Evolutionary conservation across 2,888 invertebrate species (phyloP), one percentile per base, ranked within the genome.

Genomic region (Lacanobia wlatinum): DNA sequence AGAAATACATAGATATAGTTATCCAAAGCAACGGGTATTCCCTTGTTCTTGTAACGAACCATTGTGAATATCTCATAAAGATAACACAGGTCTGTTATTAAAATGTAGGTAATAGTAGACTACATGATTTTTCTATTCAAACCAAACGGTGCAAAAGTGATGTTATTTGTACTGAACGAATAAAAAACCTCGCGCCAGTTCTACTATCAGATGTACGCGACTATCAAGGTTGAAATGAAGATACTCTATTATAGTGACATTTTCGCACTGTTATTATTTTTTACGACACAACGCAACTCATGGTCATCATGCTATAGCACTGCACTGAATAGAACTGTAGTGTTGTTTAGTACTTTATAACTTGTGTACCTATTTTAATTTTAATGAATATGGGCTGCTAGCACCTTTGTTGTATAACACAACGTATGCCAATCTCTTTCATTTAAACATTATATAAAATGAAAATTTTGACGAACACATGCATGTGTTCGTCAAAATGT

Each of bases 261-360:
- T 86, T 87, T 87, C 79, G 88, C 88, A 89, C 88, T 77, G 82
- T 88, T 87, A 87, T 87, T 85, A 83, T 79, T 76, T 85, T 84
- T 78, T 82, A 76, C 76, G 66, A 78, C 83, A 84, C 85, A 77
- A 82, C 60, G 76, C 82, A 80, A 76, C 73, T 82, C 81, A 83
- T 71, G 73, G 76, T 55, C 76, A 86, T 76, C 69, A 81, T 81
- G 78, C 79, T 79, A 75, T 81, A 84, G 82, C 78, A 86, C 84
- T 76, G 83, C 87, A 86, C 86, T 75, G 63, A 78, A 81, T 85
- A 85, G 75, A 76, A 78, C 63, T 65, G 59, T 81, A 80, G 76
- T 76, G 50, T 80, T 80, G n/a, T 61, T 60, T 80, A 80, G 76
- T 52, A 67, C 28, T 60, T 67, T 59, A 59, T 60, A 48, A 63